A percentile compares a stretch with the other conserved stretches of the same genome.
Evolutionary conservation across 1,140 invertebrate species (phyloP).

Genomic region (Asbolus verrucosus): DNA sequence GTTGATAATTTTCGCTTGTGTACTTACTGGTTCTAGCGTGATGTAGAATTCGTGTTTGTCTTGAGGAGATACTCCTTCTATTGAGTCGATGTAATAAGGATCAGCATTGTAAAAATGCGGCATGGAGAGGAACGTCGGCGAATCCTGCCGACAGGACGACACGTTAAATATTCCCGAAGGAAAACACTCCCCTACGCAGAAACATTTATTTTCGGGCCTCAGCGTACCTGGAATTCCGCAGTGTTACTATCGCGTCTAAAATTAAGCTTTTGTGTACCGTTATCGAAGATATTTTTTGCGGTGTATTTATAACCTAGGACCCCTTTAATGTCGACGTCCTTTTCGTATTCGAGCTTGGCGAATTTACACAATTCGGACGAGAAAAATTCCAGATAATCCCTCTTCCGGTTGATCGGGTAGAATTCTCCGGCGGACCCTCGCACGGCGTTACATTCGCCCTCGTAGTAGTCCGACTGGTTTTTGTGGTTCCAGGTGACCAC

Average conservation of each 20-base stretch:
- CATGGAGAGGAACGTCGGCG: conserved; percentile 80
- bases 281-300: conserved; percentile 72
- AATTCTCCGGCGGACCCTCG: conserved; percentile 74
- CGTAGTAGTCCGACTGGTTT: conserved; percentile 67
- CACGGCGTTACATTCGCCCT: conserved; percentile 64
- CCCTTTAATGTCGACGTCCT: conserved; percentile 68
- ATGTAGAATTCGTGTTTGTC: conserved; percentile 76
- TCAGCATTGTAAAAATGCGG: conserved; percentile 85
- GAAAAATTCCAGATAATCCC: conserved; percentile 72
- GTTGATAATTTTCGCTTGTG: no score
- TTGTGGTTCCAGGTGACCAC: conserved; percentile 70
- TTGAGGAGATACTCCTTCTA: conserved; percentile 67
- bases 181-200: conserved; percentile 76
- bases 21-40: conserved; percentile 76
- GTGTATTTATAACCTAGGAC: conserved; percentile 71
- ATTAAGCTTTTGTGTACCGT: conserved; percentile 71
- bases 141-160: conserved; percentile 72
- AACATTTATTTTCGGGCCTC: conserved; percentile 76
- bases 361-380: conserved; percentile 78
- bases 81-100: conserved; percentile 67
- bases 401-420: conserved; percentile 68
- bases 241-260: no score
- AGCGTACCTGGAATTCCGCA: conserved; percentile 68
- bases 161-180: conserved; percentile 75
- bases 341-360: conserved; percentile 70